phyloP scores from a whole-genome alignment of 53 echinoderm and acorn worm species.

The Glandiceps talaboti region DNA sequence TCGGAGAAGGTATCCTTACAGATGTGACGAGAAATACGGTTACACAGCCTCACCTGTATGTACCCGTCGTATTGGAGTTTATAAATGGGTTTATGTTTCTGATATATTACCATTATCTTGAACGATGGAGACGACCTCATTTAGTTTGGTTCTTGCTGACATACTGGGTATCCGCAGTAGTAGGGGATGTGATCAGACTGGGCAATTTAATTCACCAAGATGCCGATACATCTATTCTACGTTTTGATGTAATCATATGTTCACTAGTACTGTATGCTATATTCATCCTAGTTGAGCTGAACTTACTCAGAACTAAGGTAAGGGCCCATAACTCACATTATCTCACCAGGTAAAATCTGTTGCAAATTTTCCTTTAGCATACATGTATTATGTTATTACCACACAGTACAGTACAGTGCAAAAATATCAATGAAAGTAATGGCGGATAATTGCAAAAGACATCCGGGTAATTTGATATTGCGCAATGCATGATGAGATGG shows the following conservation, averaged over 20 bases:
- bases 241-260: neutral
- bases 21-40: constrained; percentile 33
- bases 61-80: constrained; percentile 15
- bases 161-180: neutral
- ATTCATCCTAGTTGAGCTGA: neutral
- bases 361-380: too few relatives aligned
- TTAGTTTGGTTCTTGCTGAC: neutral
- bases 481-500: too few relatives aligned
- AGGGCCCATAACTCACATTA: too few relatives aligned
- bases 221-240: neutral
- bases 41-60: constrained; percentile 85
- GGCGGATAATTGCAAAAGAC: too few relatives aligned
- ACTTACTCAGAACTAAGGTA: neutral
- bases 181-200: neutral
- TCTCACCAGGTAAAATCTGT: too few relatives aligned
- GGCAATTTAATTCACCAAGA: neutral
- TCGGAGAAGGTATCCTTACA: constrained; percentile 62
- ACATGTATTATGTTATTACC: too few relatives aligned
- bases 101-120: neutral
- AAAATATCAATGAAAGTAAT: too few relatives aligned
- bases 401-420: too few relatives aligned
- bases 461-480: too few relatives aligned
- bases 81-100: neutral
- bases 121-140: neutral
- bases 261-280: neutral